phyloP scores from a whole-genome alignment of 2,888 invertebrate species.

The Hirtodrosophila confusa region DNA sequence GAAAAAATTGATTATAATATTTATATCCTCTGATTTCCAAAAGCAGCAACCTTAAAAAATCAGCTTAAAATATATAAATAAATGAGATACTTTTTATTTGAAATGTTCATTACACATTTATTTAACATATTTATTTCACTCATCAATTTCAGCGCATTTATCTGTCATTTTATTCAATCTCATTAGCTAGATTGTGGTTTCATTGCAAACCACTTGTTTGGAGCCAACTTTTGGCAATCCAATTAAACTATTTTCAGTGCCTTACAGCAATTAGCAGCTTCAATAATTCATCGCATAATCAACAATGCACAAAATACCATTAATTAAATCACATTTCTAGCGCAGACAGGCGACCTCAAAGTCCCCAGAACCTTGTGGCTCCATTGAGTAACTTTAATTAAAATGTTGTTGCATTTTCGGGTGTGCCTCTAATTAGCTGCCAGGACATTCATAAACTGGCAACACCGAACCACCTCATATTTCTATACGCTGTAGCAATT shows the following conservation, averaged over 20 bases:
- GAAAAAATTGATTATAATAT: no score
- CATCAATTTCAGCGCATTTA: no score
- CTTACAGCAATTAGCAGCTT: constrained; percentile 48
- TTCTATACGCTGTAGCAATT: no score
- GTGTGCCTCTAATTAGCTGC: constrained; percentile 37
- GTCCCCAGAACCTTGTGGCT: constrained; percentile 33
- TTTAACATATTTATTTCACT: no score
- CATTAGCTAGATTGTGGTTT: constrained; percentile 3
- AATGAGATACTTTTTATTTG: no score
- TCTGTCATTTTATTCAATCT: no score
- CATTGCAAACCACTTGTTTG: not conserved
- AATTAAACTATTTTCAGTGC: constrained; percentile 45
- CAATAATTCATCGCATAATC: constrained; percentile 31
- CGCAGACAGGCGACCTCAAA: constrained; percentile 27
- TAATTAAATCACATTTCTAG: constrained; percentile 49
- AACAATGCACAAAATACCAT: constrained; percentile 32
- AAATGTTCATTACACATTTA: no score
- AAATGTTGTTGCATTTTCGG: constrained; percentile 33
- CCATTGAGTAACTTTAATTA: constrained; percentile 45
- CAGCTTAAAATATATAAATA: no score
- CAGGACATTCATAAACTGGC: constrained; percentile 1
- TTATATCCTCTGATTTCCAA: no score
- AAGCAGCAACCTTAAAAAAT: no score
- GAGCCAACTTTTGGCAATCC: constrained; percentile 28
- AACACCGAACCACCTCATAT: not conserved